Evolutionary conservation across 1,140 invertebrate genomes (phyloP), one percentile per base, ranked within the genome.

Genomic region (Armadillidium nasatum): DNA sequence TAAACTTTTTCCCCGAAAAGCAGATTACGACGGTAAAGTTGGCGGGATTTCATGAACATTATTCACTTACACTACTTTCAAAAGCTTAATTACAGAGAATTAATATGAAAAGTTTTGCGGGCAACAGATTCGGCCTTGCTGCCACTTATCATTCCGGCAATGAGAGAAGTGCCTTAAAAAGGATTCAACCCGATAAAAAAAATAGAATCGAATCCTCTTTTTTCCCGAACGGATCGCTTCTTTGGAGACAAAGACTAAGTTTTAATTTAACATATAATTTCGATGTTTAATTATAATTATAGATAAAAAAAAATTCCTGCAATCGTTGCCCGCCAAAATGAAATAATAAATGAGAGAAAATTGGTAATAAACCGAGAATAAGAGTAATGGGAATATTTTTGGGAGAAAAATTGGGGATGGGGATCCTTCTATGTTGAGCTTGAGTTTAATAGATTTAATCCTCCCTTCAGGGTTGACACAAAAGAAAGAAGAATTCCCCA

Each of bases 81-180:
- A 74, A 76, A 72, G 78, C 78, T 79, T 79, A 79, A 79, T 79
- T 79, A 79, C 74, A 79, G 78, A 79, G 78, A 79, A 79, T 79
- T 79, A 79, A 79, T 79, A 79, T 76, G 78, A 76, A 76, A 79
- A 79, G 72, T 79, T 79, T 79, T 76, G 70, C 73, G n/a, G 10
- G 44, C 23, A n/a, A 19, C 19, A 74, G 73, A 74, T 60, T 60
- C 50, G 50, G 50, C 50, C 50, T 60, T 60, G 50, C 19, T 60
- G 50, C 19, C 19, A 60, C 50, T 60, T 60, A 60, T 60, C 50
- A 60, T 60, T 60, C 50, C 50, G 19, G 50, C 50, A 60, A 15
- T 60, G 50, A 19, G 11, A 60, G 50, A 60, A 60, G 50, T 60
- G 50, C 11, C 19, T 60, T 60, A 60, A 60, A 60, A 60, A 19